Conservation (phyloP, 1,140 invertebrate species). For the Pteromalus puparum region DNA sequence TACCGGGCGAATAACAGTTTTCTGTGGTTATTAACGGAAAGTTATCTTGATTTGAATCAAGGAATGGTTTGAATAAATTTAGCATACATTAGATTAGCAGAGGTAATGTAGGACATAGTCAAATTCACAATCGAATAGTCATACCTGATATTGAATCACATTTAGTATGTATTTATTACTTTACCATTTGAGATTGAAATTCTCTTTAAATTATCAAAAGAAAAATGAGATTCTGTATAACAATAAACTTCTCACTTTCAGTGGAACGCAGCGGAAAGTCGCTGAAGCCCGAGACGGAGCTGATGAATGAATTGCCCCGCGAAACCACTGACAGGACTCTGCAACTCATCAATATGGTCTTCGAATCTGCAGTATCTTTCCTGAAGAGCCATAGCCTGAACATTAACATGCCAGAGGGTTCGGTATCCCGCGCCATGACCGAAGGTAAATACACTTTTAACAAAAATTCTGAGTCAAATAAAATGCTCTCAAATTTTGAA, state of each 20-base stretch:
- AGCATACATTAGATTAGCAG: background rate
- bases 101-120: background rate
- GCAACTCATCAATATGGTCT: slow-evolving; percentile 75
- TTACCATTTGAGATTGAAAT: no score
- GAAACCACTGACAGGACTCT: slow-evolving; percentile 74
- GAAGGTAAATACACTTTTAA: slow-evolving; percentile 28
- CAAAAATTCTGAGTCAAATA: background rate
- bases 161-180: no score
- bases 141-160: no score
- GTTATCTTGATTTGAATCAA: background rate
- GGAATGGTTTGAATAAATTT: background rate
- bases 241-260: slow-evolving; percentile 48
- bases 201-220: no score
- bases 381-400: slow-evolving; percentile 78
- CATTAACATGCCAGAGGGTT: slow-evolving; percentile 75
- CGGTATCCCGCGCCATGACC: slow-evolving; percentile 19
- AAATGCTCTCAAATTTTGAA: no score
- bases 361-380: slow-evolving; percentile 76
- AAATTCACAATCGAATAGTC: background rate
- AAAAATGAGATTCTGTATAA: background rate
- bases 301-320: slow-evolving; percentile 74
- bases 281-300: slow-evolving; percentile 74
- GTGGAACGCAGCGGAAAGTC: slow-evolving; percentile 74
- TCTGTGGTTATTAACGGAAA: background rate
- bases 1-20: background rate